These are phyloP conservation scores for Theristicus caerulescens DNA, from an alignment of 2,113 vertebrate genomes.

Conservation along the genomic window DNA sequence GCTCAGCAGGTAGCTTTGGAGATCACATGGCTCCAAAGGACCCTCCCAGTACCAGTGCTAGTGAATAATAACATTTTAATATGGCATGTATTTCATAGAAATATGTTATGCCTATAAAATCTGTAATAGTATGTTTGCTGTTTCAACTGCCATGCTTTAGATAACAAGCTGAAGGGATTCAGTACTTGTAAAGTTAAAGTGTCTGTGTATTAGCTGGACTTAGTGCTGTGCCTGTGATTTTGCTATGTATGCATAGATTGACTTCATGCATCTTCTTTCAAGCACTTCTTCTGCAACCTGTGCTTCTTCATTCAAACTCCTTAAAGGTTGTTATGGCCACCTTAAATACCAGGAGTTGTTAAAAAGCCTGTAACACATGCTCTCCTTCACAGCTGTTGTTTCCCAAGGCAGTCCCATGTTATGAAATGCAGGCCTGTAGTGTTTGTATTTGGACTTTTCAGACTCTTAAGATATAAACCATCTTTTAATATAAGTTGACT, in stretches of 20 bases:
- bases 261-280: background rate
- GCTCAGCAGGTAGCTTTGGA: background rate
- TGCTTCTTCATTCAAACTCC: background rate
- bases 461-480: background rate
- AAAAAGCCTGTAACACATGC: background rate
- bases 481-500: background rate
- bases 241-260: background rate
- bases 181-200: background rate
- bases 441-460: background rate
- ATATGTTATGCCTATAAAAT: background rate
- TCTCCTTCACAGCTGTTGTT: background rate
- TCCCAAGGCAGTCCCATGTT: background rate
- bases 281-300: background rate
- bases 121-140: background rate
- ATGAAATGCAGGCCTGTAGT: background rate
- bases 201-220: background rate
- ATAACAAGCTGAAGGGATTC: background rate
- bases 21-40: background rate
- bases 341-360: background rate
- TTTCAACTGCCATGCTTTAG: background rate
- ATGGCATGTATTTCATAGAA: background rate
- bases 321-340: background rate
- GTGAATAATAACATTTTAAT: slow-evolving; percentile 20
- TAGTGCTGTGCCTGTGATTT: background rate
- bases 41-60: background rate